Evolutionary conservation across 1,140 invertebrate species (phyloP).

Genomic region (Mya arenaria): DNA sequence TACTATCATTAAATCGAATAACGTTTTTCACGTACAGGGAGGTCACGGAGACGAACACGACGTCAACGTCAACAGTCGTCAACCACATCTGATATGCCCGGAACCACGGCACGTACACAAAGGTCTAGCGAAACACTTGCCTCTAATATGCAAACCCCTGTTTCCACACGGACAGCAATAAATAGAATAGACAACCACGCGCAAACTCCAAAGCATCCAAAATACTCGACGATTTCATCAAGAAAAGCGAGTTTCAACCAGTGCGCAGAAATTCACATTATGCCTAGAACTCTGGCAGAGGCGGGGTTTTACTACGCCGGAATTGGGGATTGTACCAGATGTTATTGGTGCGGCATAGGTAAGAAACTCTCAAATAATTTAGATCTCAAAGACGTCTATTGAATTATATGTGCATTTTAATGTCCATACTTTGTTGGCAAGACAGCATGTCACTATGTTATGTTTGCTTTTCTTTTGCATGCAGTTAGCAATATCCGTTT

Average conservation of each 20-base stretch:
- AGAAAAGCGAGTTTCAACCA: not conserved
- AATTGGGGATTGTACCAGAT: conserved; percentile 30
- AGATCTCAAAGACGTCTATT: not conserved
- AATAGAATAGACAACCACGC: not conserved
- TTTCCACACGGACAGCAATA: not conserved
- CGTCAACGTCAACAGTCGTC: not conserved
- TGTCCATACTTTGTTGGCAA: too few relatives aligned
- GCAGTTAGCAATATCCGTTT: too few relatives aligned
- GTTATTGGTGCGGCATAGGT: conserved; percentile 28
- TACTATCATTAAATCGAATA: too few relatives aligned
- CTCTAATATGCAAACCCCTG: not conserved
- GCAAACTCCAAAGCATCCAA: conserved; percentile 12
- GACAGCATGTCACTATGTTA: too few relatives aligned
- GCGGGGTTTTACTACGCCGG: conserved; percentile 20
- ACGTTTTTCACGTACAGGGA: not conserved
- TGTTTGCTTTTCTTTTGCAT: too few relatives aligned
- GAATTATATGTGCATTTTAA: too few relatives aligned
- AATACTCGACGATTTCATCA: not conserved
- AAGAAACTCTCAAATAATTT: not conserved
- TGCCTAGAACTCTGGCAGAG: not conserved
- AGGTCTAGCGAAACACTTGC: not conserved
- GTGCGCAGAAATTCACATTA: not conserved
- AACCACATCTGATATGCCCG: not conserved
- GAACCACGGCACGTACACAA: not conserved
- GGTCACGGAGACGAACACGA: not conserved